These are phyloP conservation scores for Sander vitreus DNA, from an alignment of 2,113 vertebrate species.

Conservation along the genomic window DNA sequence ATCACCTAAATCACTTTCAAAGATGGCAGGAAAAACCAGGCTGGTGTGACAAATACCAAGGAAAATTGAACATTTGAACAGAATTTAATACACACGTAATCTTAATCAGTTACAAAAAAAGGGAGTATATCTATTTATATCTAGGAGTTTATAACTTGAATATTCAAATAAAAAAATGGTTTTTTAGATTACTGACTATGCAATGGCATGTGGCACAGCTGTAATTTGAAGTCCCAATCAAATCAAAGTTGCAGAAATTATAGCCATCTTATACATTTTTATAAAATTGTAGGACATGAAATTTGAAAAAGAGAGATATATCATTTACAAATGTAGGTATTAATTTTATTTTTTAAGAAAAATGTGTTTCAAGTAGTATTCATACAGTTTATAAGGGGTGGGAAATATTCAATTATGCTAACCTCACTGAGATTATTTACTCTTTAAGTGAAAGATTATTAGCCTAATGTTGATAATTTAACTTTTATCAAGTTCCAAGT, in stretches of 20 bases:
- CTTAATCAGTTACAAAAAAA: neutral
- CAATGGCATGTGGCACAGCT: neutral
- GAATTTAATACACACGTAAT: slow-evolving; percentile 15
- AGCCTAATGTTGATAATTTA: neutral
- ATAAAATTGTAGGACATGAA: too few relatives aligned
- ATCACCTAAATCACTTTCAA: slow-evolving; percentile 36
- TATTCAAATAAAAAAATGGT: neutral
- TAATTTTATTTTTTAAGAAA: neutral
- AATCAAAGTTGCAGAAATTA: too few relatives aligned
- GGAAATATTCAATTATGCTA: neutral
- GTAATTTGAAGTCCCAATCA: too few relatives aligned
- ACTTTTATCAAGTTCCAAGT: neutral
- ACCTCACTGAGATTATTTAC: neutral
- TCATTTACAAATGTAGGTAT: too few relatives aligned
- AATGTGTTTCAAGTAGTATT: neutral
- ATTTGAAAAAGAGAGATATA: too few relatives aligned
- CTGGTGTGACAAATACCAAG: slow-evolving; percentile 28
- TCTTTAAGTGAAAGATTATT: neutral
- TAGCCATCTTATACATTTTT: too few relatives aligned
- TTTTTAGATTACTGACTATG: neutral
- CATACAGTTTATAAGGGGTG: neutral
- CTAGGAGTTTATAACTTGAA: neutral
- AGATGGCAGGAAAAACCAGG: slow-evolving; percentile 11
- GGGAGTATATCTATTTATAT: neutral
- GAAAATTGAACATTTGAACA: slow-evolving; percentile 1